A percentile compares a stretch with the other conserved stretches of the same genome.
Conservation (phyloP, 2,113 vertebrate species). For the Sakesphorus luctuosus region DNA sequence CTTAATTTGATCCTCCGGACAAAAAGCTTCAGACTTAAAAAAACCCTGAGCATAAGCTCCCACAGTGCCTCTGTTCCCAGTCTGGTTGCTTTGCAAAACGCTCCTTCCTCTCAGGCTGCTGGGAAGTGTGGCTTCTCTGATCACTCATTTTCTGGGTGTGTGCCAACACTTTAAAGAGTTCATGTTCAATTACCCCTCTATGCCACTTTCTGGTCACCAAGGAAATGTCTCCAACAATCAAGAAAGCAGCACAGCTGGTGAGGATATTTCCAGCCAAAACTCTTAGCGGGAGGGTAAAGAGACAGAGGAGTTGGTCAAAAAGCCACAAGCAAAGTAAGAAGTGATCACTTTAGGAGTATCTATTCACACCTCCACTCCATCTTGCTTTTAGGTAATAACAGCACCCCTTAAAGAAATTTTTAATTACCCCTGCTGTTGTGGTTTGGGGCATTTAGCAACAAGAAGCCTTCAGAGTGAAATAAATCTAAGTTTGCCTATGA, state of each 20-base stretch:
- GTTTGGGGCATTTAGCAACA: background rate
- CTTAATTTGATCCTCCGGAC: background rate
- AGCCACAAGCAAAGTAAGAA: background rate
- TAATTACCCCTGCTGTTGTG: background rate
- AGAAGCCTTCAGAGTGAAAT: background rate
- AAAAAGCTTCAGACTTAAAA: background rate
- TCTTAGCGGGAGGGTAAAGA: background rate
- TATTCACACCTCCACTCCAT: background rate
- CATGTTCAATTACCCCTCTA: background rate
- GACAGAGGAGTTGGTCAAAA: background rate
- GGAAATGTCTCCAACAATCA: background rate
- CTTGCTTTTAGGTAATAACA: background rate
- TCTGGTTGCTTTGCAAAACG: background rate
- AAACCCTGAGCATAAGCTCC: background rate
- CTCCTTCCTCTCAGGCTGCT: background rate
- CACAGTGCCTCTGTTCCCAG: background rate
- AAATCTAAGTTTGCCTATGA: background rate
- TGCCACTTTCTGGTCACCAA: conserved; percentile 3
- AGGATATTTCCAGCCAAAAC: background rate
- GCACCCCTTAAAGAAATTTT: background rate
- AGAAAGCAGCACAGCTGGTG: background rate
- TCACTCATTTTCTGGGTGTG: background rate
- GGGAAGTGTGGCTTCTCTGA: background rate
- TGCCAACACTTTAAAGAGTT: background rate
- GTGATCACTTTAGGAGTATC: background rate